phyloP scores from a whole-genome alignment of 2,113 vertebrate genomes.

The Typhlomys cinereus region DNA sequence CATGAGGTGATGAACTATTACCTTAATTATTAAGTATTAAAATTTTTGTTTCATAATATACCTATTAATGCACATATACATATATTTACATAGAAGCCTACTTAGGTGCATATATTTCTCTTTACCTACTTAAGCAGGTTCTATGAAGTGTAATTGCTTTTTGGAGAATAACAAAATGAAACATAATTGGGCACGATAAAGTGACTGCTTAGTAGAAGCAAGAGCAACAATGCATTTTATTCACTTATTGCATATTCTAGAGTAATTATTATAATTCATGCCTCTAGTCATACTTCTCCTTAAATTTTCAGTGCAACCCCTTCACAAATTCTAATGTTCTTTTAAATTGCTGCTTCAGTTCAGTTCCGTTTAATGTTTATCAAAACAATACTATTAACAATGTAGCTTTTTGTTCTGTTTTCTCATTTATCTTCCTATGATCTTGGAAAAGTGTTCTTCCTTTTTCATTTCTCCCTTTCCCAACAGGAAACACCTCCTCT shows the following conservation, averaged over 20 bases:
- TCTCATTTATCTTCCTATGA: conserved; percentile 91
- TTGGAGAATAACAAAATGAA: conserved; percentile 59
- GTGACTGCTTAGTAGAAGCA: conserved; percentile 22
- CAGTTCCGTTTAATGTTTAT: conserved; percentile 92
- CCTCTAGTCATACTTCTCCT: conserved; percentile 92
- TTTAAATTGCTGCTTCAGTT: conserved; percentile 91
- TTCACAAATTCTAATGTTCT: conserved; percentile 91
- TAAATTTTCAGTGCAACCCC: conserved; percentile 91
- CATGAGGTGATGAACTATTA: neutral
- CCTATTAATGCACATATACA: neutral
- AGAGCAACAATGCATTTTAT: conserved; percentile 37
- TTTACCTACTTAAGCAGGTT: neutral
- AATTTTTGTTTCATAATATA: neutral
- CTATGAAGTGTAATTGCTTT: neutral
- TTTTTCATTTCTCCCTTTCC: conserved; percentile 88
- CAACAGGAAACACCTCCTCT: conserved; percentile 88
- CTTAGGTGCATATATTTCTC: neutral
- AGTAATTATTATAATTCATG: conserved; percentile 87
- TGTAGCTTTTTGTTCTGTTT: conserved; percentile 92
- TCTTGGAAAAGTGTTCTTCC: conserved; percentile 88
- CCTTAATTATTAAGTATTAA: conserved; percentile 27
- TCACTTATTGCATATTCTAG: conserved; percentile 79
- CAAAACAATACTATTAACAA: conserved; percentile 90
- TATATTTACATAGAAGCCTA: neutral
- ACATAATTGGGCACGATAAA: conserved; percentile 41